Conservation (phyloP, 2,797 vertebrate genomes). For the Syndactyla subalaris region DNA sequence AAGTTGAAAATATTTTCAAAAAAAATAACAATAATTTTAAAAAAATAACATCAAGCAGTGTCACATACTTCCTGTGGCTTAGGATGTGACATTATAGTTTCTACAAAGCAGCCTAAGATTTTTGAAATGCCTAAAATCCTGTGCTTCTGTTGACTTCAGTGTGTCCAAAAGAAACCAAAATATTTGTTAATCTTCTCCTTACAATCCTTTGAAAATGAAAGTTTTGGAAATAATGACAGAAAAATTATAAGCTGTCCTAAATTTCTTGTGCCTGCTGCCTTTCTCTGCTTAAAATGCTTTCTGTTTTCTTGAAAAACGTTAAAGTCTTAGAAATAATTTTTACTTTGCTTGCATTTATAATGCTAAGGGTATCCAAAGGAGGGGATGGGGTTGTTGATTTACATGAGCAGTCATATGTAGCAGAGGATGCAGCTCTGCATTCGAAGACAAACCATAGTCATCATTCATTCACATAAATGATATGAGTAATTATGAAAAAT, state of each 20-base stretch:
- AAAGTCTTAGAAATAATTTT: not conserved
- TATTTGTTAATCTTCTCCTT: not conserved
- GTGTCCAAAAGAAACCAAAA: not conserved
- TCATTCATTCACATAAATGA: not conserved
- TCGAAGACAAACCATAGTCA: not conserved
- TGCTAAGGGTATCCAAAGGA: not conserved
- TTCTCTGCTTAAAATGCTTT: not conserved
- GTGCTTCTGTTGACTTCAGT: not conserved
- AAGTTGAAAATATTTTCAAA: not conserved
- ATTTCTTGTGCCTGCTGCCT: not conserved
- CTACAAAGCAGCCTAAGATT: not conserved
- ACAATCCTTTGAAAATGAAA: not conserved
- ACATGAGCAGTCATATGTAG: not conserved
- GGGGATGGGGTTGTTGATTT: fast-evolving
- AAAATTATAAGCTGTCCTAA: not conserved
- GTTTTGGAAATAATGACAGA: not conserved
- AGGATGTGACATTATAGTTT: not conserved
- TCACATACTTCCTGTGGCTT: not conserved
- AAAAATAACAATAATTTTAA: not conserved
- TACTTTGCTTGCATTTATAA: not conserved
- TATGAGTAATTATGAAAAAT: slow-evolving; percentile 54
- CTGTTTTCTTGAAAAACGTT: not conserved
- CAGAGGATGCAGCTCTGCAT: not conserved
- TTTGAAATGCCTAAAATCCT: not conserved
- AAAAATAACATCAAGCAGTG: not conserved